Base-by-base conservation (phyloP, 2,888 invertebrate genomes). In the Camptogramma bilineatum region DNA sequence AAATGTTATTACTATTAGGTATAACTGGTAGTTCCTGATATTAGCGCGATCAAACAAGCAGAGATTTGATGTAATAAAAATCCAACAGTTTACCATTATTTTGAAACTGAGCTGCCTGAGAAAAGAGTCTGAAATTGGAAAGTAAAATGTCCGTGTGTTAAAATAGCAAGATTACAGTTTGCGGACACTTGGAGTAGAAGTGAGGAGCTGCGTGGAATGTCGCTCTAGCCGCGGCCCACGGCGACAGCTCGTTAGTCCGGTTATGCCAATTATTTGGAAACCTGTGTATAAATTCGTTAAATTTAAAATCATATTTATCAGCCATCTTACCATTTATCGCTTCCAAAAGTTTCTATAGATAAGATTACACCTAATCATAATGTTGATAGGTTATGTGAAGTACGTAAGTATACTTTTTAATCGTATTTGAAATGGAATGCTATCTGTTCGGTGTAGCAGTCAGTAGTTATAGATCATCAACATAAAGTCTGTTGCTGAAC, bases 201-300 rank as follows among this genome's bases (percentile, higher is more conserved):
- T 39, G 34, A 39, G 34, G 34, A 39, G 34, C 34, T 44, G 21
- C 42, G 57, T 42, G 52, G 58, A 58, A 58, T 58, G 58, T 44
- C 28, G 46, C 44, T 24, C 34, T 39, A 39, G 34, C 34, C 34
- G 34, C 34, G 34, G 16, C 18, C 5, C 53, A 18, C 39, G 39
- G 3, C 52, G 31, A 39, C 34, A 39, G 13, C 34, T 52, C 10
- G 52, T 24, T 17, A 19, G 34, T 28, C 55, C 51, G 54, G 55
- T 62, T 62, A 50, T 54, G 42, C 28, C 59, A 46, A 59, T 59
- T 2, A 59, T 59, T 59, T 52, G 28, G 59, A 52, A 59, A 59
- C 59, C 28, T 58, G 58, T 52, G 59, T 42, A 28, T 28, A 42
- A 51, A 58, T 52, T 19, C 19, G 56, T 56, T 21, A 19, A 18